Conservation (phyloP, 2,888 invertebrate species). For the Cordilura impudica region DNA sequence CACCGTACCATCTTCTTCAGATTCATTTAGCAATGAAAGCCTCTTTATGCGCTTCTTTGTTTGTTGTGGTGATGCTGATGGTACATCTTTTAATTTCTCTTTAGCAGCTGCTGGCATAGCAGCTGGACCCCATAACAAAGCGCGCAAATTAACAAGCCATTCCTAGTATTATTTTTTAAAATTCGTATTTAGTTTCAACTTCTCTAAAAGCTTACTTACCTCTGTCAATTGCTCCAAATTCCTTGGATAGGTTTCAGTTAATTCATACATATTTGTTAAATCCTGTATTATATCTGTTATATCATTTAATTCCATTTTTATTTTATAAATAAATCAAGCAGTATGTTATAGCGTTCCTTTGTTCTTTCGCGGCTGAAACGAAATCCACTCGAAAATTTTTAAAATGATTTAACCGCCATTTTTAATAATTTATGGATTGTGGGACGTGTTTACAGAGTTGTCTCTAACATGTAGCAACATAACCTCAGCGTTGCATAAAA, state of each 20-base stretch:
- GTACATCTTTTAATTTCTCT: constrained; percentile 31
- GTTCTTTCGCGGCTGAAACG: not conserved
- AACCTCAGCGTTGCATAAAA: constrained; percentile 18
- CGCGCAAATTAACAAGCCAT: constrained; percentile 47
- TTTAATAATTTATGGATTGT: constrained; percentile 23
- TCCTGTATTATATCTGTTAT: constrained; percentile 69
- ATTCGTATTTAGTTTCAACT: too few species aligned
- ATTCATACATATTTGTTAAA: constrained; percentile 64
- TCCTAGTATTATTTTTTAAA: constrained; percentile 59
- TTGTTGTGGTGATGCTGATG: constrained; percentile 71
- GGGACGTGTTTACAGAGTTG: not conserved
- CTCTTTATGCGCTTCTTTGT: constrained; percentile 73
- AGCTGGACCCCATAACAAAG: constrained; percentile 37
- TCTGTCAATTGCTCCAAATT: constrained; percentile 63
- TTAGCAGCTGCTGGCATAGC: constrained; percentile 28
- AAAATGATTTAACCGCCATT: constrained; percentile 40
- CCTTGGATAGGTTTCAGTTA: constrained; percentile 48
- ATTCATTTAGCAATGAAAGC: constrained; percentile 68
- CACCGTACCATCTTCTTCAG: constrained; percentile 66
- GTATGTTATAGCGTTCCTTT: not conserved
- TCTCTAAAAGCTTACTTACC: constrained; percentile 55
- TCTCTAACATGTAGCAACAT: not conserved
- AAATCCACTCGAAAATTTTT: constrained; percentile 22
- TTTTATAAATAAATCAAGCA: not conserved
- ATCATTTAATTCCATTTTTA: not conserved